A percentile compares a stretch with the other conserved stretches of the same genome.
Evolutionary conservation across 2,113 vertebrate genomes (phyloP).

Genomic region (Gopherus flavomarginatus): DNA sequence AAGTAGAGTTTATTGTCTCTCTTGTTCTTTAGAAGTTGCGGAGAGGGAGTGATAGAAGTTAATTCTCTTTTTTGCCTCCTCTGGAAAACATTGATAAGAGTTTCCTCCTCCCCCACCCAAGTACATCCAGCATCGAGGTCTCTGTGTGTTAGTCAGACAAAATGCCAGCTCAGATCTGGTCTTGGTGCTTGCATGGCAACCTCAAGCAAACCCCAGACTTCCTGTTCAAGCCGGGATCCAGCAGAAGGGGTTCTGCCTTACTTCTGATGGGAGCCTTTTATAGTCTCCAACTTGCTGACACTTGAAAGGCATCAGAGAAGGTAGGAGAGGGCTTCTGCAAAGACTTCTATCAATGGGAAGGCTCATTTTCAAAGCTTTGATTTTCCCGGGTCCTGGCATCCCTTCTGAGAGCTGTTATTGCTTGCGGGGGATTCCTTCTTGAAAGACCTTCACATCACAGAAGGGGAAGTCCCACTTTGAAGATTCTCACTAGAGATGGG

Average conservation of each 20-base stretch:
- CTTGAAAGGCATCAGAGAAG: constrained; percentile 76
- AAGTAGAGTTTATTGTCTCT: background rate
- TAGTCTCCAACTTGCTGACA: constrained; percentile 59
- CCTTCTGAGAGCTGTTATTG: constrained; percentile 64
- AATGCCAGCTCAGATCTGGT: background rate
- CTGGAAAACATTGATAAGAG: background rate
- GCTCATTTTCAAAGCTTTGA: constrained; percentile 76
- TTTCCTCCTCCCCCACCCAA: background rate
- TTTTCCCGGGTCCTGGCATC: constrained; percentile 66
- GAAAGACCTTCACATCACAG: constrained; percentile 68
- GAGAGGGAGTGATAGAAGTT: background rate
- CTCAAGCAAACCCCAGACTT: constrained; percentile 37
- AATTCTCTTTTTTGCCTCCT: rapidly evolving
- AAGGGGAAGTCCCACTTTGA: constrained; percentile 72
- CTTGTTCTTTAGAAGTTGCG: background rate
- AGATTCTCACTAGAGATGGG: constrained; percentile 47
- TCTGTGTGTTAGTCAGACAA: background rate
- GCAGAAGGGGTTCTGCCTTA: constrained; percentile 26
- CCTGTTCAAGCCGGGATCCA: constrained; percentile 56
- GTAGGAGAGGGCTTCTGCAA: constrained; percentile 59
- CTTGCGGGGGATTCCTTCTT: constrained; percentile 66
- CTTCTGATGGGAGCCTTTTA: constrained; percentile 11
- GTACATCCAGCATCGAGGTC: background rate
- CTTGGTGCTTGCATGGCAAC: background rate
- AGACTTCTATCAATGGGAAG: constrained; percentile 68